A percentile compares a stretch with the other conserved stretches of the same genome.
phyloP scores from a whole-genome alignment of 2,888 invertebrate species.

The Harmothoe impar region DNA sequence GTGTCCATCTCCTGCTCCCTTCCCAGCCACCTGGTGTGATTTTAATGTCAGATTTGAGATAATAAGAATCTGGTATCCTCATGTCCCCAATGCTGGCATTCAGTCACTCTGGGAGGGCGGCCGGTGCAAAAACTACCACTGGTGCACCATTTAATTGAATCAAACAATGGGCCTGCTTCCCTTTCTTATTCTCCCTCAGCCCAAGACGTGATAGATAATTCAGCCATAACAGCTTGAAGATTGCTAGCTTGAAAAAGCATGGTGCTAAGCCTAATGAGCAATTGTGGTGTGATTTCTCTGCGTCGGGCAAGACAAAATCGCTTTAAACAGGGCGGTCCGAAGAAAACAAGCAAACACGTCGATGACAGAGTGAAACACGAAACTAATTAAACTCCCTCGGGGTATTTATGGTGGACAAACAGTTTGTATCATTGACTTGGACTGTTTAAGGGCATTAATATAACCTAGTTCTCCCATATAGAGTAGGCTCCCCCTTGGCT shows the following conservation, averaged over 20 bases:
- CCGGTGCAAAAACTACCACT: neutral
- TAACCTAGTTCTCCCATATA: too few species aligned
- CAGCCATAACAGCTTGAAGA: constrained; percentile 26
- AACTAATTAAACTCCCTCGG: constrained; percentile 25
- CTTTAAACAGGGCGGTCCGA: neutral
- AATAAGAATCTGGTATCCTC: neutral
- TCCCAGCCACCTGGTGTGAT: neutral
- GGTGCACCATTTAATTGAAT: constrained; percentile 18
- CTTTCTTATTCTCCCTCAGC: neutral
- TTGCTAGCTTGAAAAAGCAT: neutral
- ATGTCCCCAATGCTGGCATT: neutral
- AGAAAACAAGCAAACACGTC: neutral
- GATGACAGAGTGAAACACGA: neutral
- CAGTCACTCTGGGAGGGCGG: neutral
- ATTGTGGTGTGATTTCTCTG: constrained; percentile 36
- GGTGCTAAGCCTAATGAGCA: constrained; percentile 32
- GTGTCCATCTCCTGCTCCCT: neutral
- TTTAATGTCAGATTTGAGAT: neutral
- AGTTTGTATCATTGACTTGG: neutral
- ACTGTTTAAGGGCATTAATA: neutral
- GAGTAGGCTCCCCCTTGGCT: too few species aligned
- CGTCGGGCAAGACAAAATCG: neutral
- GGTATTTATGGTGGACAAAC: neutral
- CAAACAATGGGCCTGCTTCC: constrained; percentile 15
- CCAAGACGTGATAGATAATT: neutral